Evolutionary conservation across 2,113 vertebrate genomes (phyloP), one percentile per base, ranked within the genome.

Genomic region (Furnarius figulus): DNA sequence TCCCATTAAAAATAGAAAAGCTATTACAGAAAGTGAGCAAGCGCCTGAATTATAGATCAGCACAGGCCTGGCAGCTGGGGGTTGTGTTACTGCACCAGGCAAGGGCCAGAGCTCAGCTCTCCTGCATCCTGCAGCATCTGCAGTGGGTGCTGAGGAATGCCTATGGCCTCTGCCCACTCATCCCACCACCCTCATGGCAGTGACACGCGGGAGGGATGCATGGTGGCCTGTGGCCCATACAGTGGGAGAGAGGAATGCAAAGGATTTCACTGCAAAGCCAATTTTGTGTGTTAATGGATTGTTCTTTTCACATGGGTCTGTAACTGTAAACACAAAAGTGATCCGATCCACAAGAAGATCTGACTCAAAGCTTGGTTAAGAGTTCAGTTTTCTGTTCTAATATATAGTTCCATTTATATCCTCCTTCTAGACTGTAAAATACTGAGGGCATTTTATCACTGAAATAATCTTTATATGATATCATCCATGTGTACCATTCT

Each of bases 1-100:
- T 73, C 53, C 85, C 91, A 91, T 95, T 95, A 95, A 91, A 94
- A 83, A 91, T 49, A 83, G n/a, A 91, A 80, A 77, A 87, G 67
- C 78, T 70, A 80, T 83, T 85, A 91, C 10, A 52, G 79, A 62
- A 33, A 52, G 78, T 3, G 42, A 50, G 39, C 47, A 28, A 75
- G 61, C 30, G 49, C 66, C 61, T 95, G 33, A 75, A 75, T 63
- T 68, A 91, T 28, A 55, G 23, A 75, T 75, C 68, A 78, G 46
- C 6, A 0, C 14, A 5, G 76, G 30, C 66, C 39, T 2, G 15
- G 30, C 2, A 17, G 10, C 42, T 4, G 8, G 4, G 19, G 16
- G 12, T 1, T 14, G 65, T 9, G n/a, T 7, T 1, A 14, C 19
- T 46, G 68, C 4, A 2, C 50, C 50, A 15, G 22, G 8, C 30